phyloP scores from a whole-genome alignment of 2,797 vertebrate genomes.

The Tamandua tetradactyla region DNA sequence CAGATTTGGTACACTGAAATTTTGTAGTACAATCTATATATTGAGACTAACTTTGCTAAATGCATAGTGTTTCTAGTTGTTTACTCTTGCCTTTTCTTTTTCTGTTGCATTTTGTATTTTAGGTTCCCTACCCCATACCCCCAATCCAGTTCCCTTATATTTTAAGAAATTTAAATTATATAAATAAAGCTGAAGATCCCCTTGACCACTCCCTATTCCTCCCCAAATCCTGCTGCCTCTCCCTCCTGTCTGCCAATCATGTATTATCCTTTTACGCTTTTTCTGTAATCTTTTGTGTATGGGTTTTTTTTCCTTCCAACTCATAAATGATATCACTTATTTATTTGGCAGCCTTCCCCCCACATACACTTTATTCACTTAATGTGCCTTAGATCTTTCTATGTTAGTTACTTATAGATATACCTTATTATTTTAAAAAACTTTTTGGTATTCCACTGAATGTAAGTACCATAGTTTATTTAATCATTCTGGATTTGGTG shows the following conservation, averaged over 20 bases:
- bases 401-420: slow-evolving; percentile 12
- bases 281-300: background rate
- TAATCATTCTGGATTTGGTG: slow-evolving; percentile 35
- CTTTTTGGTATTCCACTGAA: slow-evolving; percentile 6
- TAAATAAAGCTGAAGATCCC: background rate
- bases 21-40: background rate
- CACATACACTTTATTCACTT: slow-evolving; percentile 14
- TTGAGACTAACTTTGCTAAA: background rate
- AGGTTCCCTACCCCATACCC: background rate
- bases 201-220: background rate
- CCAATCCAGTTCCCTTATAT: background rate
- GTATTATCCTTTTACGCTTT: background rate
- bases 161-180: slow-evolving; percentile 10
- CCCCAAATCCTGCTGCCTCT: background rate
- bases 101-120: background rate
- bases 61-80: background rate
- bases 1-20: slow-evolving; percentile 3
- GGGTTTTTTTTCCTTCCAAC: background rate
- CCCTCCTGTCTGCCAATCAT: background rate
- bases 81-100: background rate
- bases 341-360: background rate
- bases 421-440: background rate
- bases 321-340: background rate
- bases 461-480: background rate
- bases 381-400: background rate